Evolutionary conservation across 2,797 vertebrate genomes (phyloP).

Genomic region (Spatula clypeata): DNA sequence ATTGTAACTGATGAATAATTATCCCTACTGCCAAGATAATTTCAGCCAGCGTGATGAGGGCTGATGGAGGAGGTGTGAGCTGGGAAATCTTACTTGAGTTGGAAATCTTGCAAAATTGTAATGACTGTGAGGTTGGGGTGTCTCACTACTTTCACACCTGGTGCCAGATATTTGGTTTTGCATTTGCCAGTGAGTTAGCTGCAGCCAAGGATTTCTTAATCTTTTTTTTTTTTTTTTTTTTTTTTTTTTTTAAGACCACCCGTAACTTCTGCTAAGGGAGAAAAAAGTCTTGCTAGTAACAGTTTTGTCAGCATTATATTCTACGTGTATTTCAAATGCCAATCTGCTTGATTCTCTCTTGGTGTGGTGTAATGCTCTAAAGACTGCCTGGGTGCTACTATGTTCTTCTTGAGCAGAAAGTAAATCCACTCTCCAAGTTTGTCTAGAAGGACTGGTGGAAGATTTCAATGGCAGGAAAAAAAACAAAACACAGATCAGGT

Average conservation of each 20-base stretch:
- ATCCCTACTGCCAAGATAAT: slow-evolving; percentile 54
- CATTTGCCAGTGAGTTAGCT: slow-evolving; percentile 28
- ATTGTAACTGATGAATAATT: slow-evolving; percentile 55
- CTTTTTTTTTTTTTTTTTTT: neutral
- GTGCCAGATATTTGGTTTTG: slow-evolving; percentile 46
- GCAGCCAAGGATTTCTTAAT: slow-evolving; percentile 16
- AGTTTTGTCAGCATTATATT: slow-evolving; percentile 48
- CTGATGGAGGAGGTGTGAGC: slow-evolving; percentile 76
- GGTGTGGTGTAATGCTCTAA: neutral
- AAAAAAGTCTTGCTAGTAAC: slow-evolving; percentile 4
- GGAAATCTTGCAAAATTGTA: slow-evolving; percentile 60
- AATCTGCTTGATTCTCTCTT: neutral
- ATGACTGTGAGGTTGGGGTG: slow-evolving; percentile 28
- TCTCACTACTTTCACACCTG: slow-evolving; percentile 62
- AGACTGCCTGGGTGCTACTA: neutral
- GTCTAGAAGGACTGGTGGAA: neutral
- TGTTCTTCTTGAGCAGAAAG: neutral
- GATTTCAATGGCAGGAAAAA: neutral
- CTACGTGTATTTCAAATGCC: slow-evolving; percentile 24
- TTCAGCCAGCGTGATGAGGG: slow-evolving; percentile 52
- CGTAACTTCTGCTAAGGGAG: slow-evolving; percentile 18
- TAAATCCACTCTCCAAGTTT: neutral
- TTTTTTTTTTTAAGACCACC: slow-evolving; percentile 55
- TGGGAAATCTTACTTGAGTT: slow-evolving; percentile 63
- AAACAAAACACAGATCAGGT: neutral